phyloP scores from a whole-genome alignment of 2,888 invertebrate species.

The Camponotus fellah region DNA sequence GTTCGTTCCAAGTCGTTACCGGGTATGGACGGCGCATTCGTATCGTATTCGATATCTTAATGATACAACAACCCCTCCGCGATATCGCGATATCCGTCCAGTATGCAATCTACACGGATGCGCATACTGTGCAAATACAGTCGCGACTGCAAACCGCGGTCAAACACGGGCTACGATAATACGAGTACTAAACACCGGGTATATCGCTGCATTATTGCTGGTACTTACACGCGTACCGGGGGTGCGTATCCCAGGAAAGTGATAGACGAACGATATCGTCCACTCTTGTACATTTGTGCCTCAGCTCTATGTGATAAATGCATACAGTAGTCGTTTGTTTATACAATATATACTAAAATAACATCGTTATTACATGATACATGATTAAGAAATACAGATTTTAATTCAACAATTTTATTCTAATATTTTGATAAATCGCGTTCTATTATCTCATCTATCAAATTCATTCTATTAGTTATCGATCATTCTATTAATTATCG shows the following conservation, averaged over 20 bases:
- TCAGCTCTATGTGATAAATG: not conserved
- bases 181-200: conserved; percentile 80
- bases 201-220: conserved; percentile 80
- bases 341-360: not conserved
- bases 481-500: not conserved
- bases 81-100: conserved; percentile 73
- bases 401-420: not conserved
- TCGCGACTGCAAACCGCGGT: conserved; percentile 76
- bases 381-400: not conserved
- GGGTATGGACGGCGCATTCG: conserved; percentile 60
- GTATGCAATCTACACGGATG: conserved; percentile 64
- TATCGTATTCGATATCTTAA: conserved; percentile 81
- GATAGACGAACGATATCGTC: conserved; percentile 11
- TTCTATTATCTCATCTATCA: not conserved
- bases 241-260: conserved; percentile 33
- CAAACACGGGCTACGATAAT: conserved; percentile 80
- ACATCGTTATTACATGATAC: not conserved
- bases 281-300: not conserved
- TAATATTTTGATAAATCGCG: not conserved
- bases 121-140: conserved; percentile 75
- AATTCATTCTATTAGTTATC: too few relatives aligned
- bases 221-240: conserved; percentile 61
- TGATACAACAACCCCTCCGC: conserved; percentile 77
- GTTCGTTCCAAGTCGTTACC: conserved; percentile 61
- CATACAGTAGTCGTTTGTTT: not conserved